These are phyloP conservation scores for Drosophila subpulchrella DNA, from an alignment of 1,140 invertebrate species.

Conservation along the genomic window DNA sequence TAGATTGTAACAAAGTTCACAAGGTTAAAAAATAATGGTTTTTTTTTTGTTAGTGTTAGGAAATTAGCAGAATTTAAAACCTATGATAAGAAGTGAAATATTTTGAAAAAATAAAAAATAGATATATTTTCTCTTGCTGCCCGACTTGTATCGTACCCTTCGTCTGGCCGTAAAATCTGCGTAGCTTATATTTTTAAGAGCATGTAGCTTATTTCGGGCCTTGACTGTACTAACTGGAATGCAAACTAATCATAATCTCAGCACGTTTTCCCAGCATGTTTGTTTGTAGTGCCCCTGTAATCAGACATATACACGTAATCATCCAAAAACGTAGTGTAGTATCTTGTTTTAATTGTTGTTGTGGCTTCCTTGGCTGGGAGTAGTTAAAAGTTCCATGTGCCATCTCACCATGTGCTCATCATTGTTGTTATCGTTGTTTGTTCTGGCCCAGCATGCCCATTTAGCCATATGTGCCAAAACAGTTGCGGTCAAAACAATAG, in stretches of 20 bases:
- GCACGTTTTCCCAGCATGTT: constrained; percentile 25
- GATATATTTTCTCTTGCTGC: background rate
- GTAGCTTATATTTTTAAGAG: background rate
- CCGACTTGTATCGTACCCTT: background rate
- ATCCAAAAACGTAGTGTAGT: constrained; percentile 12
- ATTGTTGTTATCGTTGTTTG: constrained; percentile 25
- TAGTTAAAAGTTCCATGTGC: constrained; percentile 23
- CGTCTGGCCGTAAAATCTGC: background rate
- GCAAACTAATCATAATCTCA: constrained; percentile 16
- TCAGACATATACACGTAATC: constrained; percentile 1
- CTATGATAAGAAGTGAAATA: too few relatives aligned
- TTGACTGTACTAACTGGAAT: constrained; percentile 29
- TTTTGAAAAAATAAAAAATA: background rate
- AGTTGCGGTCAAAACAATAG: constrained; percentile 7
- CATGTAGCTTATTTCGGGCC: constrained; percentile 7
- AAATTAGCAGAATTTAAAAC: background rate
- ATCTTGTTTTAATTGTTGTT: constrained; percentile 33
- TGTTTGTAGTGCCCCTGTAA: background rate
- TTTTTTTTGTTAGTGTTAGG: background rate
- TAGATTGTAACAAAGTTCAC: background rate
- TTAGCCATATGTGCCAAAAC: constrained; percentile 19
- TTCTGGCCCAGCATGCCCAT: constrained; percentile 38
- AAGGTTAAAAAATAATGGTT: background rate
- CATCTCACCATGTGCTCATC: constrained; percentile 16
- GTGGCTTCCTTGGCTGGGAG: constrained; percentile 32